phyloP scores from a whole-genome alignment of 2,888 invertebrate species.

The Subacronicta megacephala region DNA sequence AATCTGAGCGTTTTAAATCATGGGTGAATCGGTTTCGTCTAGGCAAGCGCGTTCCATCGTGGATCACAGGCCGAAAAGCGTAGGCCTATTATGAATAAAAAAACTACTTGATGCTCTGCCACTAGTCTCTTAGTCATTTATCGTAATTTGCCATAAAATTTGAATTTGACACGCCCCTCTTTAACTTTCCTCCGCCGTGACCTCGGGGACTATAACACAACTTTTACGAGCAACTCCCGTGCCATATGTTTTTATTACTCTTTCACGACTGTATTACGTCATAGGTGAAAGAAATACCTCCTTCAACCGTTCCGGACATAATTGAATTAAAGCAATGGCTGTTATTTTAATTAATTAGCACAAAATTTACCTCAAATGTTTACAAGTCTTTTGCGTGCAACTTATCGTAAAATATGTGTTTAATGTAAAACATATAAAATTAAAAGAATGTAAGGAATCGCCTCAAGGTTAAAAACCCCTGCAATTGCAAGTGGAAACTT shows the following conservation, averaged over 20 bases:
- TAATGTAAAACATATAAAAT: no score
- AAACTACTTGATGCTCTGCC: no score
- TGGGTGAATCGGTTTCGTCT: no score
- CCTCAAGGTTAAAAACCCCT: conserved; percentile 23
- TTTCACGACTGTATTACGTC: conserved; percentile 4
- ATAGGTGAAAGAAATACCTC: conserved; percentile 13
- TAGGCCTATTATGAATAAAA: no score
- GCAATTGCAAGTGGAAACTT: conserved; percentile 15
- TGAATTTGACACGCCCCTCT: conserved; percentile 24
- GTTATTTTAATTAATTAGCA: conserved; percentile 43
- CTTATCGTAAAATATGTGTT: conserved; percentile 8
- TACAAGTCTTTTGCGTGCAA: conserved; percentile 10
- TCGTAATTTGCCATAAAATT: conserved; percentile 25
- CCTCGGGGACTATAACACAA: conserved; percentile 13
- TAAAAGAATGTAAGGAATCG: no score
- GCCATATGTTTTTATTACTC: conserved; percentile 6
- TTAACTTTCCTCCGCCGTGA: conserved; percentile 33
- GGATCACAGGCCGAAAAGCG: no score
- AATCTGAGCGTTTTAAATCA: no score
- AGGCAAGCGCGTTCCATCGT: no score
- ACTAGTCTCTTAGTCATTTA: conserved; percentile 19
- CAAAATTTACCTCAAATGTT: conserved; percentile 9
- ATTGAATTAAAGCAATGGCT: conserved; percentile 5
- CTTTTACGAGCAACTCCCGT: conserved; percentile 8
- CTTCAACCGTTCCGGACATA: conserved; percentile 8